Evolutionary conservation across 2,797 vertebrate genomes (phyloP).

Genomic region (Pangasius macronema): DNA sequence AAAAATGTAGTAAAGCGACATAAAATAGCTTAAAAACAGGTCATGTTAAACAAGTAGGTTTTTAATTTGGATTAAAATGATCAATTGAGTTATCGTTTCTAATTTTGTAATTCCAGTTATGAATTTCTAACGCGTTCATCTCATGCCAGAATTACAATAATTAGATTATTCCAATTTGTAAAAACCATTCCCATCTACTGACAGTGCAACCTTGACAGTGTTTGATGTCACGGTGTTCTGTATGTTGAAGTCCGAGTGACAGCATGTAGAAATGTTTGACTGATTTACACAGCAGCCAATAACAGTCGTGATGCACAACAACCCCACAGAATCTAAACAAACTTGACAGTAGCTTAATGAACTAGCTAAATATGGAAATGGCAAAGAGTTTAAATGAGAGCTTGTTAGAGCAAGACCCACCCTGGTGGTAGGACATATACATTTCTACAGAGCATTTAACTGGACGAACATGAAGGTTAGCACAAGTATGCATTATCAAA

Average conservation of each 20-base stretch:
- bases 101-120: neutral
- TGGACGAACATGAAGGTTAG: neutral
- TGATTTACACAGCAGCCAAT: neutral
- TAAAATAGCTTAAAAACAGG: neutral
- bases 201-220: neutral
- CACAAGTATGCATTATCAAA: neutral
- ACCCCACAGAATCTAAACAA: neutral
- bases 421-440: neutral
- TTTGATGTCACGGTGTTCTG: neutral
- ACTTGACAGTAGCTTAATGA: neutral
- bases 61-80: neutral
- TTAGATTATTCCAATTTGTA: neutral
- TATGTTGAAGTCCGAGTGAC: neutral
- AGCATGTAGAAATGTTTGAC: neutral
- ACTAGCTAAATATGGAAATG: neutral
- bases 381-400: neutral
- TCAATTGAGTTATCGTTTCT: neutral
- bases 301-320: neutral
- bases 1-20: neutral
- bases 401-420: neutral
- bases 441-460: neutral
- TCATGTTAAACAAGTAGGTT: neutral
- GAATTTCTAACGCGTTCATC: neutral
- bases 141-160: neutral
- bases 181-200: neutral